Evolutionary conservation across 2,797 vertebrate species (phyloP).

Genomic region (Agapornis canus): DNA sequence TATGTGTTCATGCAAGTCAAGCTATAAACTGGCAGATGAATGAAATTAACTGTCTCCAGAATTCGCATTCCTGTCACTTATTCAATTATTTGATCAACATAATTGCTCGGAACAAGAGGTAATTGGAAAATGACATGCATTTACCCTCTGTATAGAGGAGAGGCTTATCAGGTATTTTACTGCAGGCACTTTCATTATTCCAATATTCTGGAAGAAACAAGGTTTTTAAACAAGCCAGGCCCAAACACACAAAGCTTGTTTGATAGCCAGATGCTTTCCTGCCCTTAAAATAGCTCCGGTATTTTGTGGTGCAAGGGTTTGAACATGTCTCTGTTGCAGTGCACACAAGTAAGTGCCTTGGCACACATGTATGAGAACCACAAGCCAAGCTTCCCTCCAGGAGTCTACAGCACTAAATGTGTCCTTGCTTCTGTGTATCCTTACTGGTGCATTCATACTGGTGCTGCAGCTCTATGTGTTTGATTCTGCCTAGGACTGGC

Average conservation of each 20-base stretch:
- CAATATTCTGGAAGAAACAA: constrained; percentile 5
- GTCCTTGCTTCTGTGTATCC: neutral
- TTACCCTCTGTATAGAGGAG: constrained; percentile 25
- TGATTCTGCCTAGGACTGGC: neutral
- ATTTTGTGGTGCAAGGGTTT: neutral
- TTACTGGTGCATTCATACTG: neutral
- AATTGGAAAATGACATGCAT: constrained; percentile 67
- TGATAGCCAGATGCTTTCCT: neutral
- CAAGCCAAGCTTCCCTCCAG: neutral
- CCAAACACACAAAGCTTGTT: neutral
- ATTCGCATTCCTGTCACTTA: constrained; percentile 69
- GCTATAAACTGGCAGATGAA: constrained; percentile 49
- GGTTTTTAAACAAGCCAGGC: neutral
- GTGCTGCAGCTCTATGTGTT: neutral
- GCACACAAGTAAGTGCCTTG: neutral
- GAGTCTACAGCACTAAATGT: neutral
- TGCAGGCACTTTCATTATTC: constrained; percentile 37
- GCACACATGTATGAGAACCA: fast-evolving
- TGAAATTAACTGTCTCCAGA: constrained; percentile 61
- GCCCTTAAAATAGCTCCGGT: neutral
- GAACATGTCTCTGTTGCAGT: neutral
- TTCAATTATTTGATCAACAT: constrained; percentile 68
- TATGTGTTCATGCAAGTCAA: constrained; percentile 50
- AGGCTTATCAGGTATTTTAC: constrained; percentile 50
- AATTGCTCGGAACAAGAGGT: constrained; percentile 70